Conservation (phyloP, 2,888 invertebrate genomes). For the Desoria tigrina region DNA sequence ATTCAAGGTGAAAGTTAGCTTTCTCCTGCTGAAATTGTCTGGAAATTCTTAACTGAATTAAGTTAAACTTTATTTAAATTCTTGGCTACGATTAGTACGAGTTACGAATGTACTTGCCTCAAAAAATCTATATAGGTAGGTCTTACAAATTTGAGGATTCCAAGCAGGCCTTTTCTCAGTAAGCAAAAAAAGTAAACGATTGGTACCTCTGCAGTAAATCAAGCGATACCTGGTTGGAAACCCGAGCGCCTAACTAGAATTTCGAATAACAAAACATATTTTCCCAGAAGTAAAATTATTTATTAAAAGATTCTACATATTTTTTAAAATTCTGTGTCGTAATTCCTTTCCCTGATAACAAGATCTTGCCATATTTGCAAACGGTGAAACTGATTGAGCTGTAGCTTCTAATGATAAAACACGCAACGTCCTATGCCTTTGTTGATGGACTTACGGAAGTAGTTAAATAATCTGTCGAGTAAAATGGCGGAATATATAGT, state of each 20-base stretch:
- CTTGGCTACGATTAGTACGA: background rate
- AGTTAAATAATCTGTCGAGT: no score
- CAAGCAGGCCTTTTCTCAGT: slow-evolving; percentile 19
- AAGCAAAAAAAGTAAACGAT: slow-evolving; percentile 5
- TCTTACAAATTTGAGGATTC: slow-evolving; percentile 13
- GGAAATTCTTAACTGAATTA: no score
- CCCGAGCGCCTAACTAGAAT: slow-evolving; percentile 29
- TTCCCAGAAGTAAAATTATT: slow-evolving; percentile 16
- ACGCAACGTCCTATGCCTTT: no score
- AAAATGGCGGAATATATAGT: background rate
- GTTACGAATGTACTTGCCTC: slow-evolving; percentile 12
- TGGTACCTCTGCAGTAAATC: slow-evolving; percentile 19
- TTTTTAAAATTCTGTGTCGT: slow-evolving; percentile 13
- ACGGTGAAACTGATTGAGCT: no score
- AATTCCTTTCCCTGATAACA: background rate
- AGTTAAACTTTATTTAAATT: background rate
- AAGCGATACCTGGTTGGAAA: slow-evolving; percentile 23
- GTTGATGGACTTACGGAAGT: no score
- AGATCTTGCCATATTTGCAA: slow-evolving; percentile 1
- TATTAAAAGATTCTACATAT: slow-evolving; percentile 14
- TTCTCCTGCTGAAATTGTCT: background rate
- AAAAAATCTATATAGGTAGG: background rate
- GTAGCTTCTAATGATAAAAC: no score
- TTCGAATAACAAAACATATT: slow-evolving; percentile 20
- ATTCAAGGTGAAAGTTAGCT: background rate